These are phyloP conservation scores for Centroberyx gerrardi DNA, from an alignment of 2,797 vertebrate genomes.

Conservation along the genomic window DNA sequence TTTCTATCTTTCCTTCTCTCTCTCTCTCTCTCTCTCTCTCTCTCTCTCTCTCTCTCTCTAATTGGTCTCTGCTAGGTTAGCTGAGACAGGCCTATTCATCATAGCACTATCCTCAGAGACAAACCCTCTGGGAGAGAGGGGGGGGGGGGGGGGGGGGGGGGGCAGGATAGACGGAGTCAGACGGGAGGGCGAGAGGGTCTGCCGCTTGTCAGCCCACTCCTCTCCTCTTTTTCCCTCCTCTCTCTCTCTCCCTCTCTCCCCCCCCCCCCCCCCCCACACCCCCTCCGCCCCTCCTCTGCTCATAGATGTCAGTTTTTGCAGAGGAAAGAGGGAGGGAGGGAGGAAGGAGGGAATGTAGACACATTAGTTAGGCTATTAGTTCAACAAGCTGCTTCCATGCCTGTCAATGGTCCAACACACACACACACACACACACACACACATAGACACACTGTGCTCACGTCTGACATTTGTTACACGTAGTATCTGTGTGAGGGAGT, in stretches of 20 bases:
- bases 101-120: constrained; percentile 94
- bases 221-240: constrained; percentile 52
- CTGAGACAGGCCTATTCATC: constrained; percentile 99
- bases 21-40: constrained; percentile 73
- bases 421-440: constrained; percentile 39
- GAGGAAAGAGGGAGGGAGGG: constrained; percentile 21
- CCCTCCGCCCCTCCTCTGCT: constrained; percentile 5
- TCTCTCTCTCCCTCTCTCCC: constrained; percentile 14
- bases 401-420: constrained; percentile 89
- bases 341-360: constrained; percentile 87
- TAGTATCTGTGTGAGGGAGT: constrained; percentile 65
- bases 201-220: constrained; percentile 82
- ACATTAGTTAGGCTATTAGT: constrained; percentile 99
- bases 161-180: constrained; percentile 75
- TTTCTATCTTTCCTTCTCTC: constrained; percentile 19
- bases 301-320: neutral
- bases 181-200: constrained; percentile 80
- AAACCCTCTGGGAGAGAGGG: constrained; percentile 90
- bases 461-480: constrained; percentile 76
- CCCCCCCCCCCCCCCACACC: constrained; percentile 23
- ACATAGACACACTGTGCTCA: constrained; percentile 40
- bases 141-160: constrained; percentile 52
- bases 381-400: constrained; percentile 97
- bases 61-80: constrained; percentile 98
- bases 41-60: constrained; percentile 88